Conservation (phyloP, 1,140 invertebrate genomes). For the Drepana arcuata region DNA sequence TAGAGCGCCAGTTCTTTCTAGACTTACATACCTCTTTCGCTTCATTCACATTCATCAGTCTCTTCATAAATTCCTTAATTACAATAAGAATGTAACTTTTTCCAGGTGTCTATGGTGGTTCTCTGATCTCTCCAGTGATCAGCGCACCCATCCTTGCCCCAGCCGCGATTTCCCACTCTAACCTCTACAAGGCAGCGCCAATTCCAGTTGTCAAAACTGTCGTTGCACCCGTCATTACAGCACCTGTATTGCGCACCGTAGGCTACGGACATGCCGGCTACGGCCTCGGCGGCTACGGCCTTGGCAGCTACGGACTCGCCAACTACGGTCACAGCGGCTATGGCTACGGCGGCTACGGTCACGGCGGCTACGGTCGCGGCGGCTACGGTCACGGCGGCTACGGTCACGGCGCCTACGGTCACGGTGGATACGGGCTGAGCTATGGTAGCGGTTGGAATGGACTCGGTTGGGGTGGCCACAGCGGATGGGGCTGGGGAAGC, state of each 20-base stretch:
- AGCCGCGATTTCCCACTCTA: conserved; percentile 39
- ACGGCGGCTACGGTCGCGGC: conserved; percentile 15
- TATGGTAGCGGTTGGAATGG: too few species aligned
- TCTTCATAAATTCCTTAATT: too few species aligned
- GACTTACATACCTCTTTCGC: too few species aligned
- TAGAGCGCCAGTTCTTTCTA: too few species aligned
- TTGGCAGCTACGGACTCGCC: conserved; percentile 9
- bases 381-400: conserved; percentile 7
- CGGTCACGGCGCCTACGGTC: not conserved
- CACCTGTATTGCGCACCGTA: conserved; percentile 35
- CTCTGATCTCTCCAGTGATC: too few species aligned
- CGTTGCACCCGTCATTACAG: conserved; percentile 30
- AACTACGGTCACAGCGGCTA: conserved; percentile 7
- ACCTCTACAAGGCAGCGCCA: conserved; percentile 40
- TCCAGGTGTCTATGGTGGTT: conserved; percentile 18
- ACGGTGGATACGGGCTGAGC: not conserved
- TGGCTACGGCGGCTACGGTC: conserved; percentile 12
- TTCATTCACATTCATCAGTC: too few species aligned
- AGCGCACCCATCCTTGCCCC: conserved; percentile 33
- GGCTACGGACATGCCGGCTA: conserved; percentile 15
- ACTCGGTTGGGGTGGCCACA: not conserved
- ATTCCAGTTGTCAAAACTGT: conserved; percentile 39
- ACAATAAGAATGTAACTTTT: conserved; percentile 6
- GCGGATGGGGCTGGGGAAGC: conserved; percentile 1
- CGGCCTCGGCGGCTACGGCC: conserved; percentile 12